These are phyloP conservation scores for Hirtodrosophila trivittata DNA, from an alignment of 2,888 invertebrate genomes.

Conservation along the genomic window DNA sequence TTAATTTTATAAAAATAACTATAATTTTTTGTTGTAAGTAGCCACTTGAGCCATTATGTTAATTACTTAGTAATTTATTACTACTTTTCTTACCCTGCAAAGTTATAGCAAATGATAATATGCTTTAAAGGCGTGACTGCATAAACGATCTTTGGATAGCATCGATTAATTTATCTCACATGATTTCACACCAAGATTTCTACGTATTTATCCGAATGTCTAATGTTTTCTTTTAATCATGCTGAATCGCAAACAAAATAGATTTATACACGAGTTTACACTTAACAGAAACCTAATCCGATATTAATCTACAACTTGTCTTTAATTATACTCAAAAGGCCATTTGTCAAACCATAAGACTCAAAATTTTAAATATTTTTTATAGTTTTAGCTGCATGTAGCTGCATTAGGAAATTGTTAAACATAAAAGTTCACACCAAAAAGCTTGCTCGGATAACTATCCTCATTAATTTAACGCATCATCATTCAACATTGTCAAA, in stretches of 20 bases:
- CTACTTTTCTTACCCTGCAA: slow-evolving; percentile 14
- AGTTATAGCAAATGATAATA: slow-evolving; percentile 8
- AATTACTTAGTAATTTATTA: slow-evolving; percentile 34
- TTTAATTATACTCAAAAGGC: too few relatives aligned
- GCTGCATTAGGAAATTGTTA: too few relatives aligned
- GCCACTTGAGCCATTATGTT: slow-evolving; percentile 38
- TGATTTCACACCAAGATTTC: slow-evolving; percentile 22
- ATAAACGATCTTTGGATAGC: slow-evolving; percentile 25
- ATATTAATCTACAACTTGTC: too few relatives aligned
- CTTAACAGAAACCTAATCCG: too few relatives aligned
- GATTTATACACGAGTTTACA: slow-evolving; percentile 10
- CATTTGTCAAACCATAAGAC: too few relatives aligned
- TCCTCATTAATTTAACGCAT: background rate
- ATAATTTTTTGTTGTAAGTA: slow-evolving; percentile 22
- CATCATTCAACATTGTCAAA: too few relatives aligned
- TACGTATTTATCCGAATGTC: too few relatives aligned
- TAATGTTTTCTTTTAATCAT: too few relatives aligned
- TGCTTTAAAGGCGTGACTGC: slow-evolving; percentile 33
- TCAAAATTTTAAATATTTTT: too few relatives aligned
- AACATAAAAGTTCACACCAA: slow-evolving; percentile 19
- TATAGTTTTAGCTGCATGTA: too few relatives aligned
- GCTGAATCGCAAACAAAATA: too few relatives aligned
- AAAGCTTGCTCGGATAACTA: slow-evolving; percentile 15
- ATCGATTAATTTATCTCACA: slow-evolving; percentile 35
- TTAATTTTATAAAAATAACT: slow-evolving; percentile 42